Evolutionary conservation across 2,888 invertebrate genomes (phyloP).

Genomic region (Cantharis rustica): DNA sequence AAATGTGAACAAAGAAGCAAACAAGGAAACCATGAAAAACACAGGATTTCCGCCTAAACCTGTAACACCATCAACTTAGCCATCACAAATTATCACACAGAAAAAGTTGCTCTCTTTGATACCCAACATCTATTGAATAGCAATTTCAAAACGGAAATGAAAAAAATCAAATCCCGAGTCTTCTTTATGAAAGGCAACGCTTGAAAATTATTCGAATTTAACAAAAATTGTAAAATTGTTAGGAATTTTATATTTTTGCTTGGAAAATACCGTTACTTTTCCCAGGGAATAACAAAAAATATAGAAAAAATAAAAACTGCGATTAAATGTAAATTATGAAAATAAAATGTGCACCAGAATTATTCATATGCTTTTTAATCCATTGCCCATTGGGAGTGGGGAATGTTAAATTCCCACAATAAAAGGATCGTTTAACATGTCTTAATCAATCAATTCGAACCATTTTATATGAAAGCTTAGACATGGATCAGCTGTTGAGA

Average conservation of each 20-base stretch:
- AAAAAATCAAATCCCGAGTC: neutral
- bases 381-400: neutral
- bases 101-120: neutral
- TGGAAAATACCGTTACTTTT: neutral
- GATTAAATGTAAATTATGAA: neutral
- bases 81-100: neutral
- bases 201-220: too few species aligned
- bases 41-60: constrained; percentile 28
- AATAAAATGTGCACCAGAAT: neutral
- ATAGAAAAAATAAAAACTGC: neutral
- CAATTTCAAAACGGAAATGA: neutral
- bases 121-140: neutral
- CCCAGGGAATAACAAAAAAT: neutral
- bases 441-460: neutral
- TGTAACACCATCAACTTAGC: constrained; percentile 11
- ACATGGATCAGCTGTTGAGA: constrained; percentile 10
- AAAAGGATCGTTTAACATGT: neutral
- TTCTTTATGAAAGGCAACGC: neutral
- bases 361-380: neutral
- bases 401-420: neutral
- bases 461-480: neutral
- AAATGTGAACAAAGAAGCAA: constrained; percentile 22
- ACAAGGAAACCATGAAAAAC: constrained; percentile 24
- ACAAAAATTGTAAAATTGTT: neutral
- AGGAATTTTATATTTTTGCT: neutral